Evolutionary conservation across 2,113 vertebrate species (phyloP).

Genomic region (Cavia aperea): DNA sequence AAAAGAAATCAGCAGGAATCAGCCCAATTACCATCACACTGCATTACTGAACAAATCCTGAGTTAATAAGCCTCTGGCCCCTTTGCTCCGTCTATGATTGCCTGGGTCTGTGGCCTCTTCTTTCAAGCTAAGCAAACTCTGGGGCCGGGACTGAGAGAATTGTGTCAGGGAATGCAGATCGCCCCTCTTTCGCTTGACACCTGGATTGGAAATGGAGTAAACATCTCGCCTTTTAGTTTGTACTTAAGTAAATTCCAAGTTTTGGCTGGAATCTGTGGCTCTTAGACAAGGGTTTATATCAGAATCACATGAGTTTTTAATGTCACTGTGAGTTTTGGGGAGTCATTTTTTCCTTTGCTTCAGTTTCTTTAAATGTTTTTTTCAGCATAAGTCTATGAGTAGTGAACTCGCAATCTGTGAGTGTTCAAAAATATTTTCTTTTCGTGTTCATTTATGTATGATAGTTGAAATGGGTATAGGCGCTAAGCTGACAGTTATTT

Average conservation of each 20-base stretch:
- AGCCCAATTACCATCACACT: not conserved
- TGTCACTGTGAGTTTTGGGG: not conserved
- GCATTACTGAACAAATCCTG: not conserved
- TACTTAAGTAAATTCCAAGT: not conserved
- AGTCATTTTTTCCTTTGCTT: not conserved
- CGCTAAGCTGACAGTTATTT: not conserved
- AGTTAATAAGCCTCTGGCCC: not conserved
- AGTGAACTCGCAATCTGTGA: not conserved
- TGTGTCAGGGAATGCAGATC: not conserved
- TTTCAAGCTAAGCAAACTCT: not conserved
- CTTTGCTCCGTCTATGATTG: not conserved
- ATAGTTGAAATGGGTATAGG: not conserved
- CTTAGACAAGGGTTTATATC: not conserved
- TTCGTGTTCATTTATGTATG: not conserved
- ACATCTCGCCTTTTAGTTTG: not conserved
- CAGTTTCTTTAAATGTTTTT: not conserved
- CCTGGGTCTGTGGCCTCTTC: not conserved
- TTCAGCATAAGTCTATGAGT: not conserved
- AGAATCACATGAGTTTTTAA: not conserved
- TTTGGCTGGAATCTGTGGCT: not conserved
- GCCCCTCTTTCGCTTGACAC: not conserved
- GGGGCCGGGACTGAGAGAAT: not conserved
- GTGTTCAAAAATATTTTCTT: slow-evolving; percentile 2
- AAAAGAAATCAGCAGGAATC: not conserved
- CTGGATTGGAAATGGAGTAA: not conserved